These are phyloP conservation scores for Antheraea yamamai DNA, from an alignment of 2,888 invertebrate genomes.

Conservation along the genomic window DNA sequence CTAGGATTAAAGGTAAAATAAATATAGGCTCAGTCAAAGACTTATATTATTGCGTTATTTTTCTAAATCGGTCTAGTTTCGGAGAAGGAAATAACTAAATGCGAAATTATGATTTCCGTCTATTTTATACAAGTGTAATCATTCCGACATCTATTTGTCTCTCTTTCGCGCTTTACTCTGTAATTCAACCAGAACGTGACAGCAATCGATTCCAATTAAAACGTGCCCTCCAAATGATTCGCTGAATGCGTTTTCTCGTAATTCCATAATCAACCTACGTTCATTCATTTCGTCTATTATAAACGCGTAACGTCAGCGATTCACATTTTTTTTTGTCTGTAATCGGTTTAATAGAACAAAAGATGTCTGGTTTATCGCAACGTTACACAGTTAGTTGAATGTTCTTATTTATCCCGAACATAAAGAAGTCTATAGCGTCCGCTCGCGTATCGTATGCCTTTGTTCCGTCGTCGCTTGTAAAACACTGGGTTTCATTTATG, in stretches of 20 bases:
- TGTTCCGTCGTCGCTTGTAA: conserved; percentile 37
- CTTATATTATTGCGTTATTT: not conserved
- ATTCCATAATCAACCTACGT: conserved; percentile 3
- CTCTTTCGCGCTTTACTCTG: no score
- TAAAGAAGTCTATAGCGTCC: conserved; percentile 10
- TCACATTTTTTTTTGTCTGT: not conserved
- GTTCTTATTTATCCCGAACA: conserved; percentile 6
- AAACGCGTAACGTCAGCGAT: not conserved
- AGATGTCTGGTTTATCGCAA: conserved; percentile 10
- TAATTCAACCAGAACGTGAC: no score
- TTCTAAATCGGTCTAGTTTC: conserved; percentile 1
- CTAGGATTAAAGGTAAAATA: no score
- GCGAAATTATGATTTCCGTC: no score
- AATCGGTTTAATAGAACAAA: conserved; percentile 8
- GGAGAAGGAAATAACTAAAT: no score
- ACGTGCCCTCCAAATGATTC: no score
- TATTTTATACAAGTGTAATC: no score
- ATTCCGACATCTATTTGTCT: no score
- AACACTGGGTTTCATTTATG: conserved; percentile 37
- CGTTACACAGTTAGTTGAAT: not conserved
- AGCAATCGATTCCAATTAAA: no score
- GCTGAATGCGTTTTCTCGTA: no score
- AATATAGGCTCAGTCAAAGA: no score
- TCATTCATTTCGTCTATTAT: not conserved
- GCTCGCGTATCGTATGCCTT: conserved; percentile 24